These are phyloP conservation scores for Stictocephala bisonia DNA, from an alignment of 2,888 invertebrate species.

Conservation along the genomic window DNA sequence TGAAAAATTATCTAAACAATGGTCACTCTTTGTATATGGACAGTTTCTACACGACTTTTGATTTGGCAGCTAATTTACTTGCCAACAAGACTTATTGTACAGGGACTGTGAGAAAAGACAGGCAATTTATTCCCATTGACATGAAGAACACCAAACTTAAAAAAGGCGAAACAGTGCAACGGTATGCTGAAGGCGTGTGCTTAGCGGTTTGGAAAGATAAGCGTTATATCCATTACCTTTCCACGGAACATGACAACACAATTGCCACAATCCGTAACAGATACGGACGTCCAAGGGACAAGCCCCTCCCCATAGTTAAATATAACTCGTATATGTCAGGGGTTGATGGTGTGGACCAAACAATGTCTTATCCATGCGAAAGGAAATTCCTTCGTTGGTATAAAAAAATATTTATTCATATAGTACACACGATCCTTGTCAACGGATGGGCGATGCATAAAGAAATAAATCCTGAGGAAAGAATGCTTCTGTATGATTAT, in stretches of 20 bases:
- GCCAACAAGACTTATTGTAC: constrained; percentile 43
- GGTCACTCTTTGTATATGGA: no score
- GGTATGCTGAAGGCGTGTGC: not conserved
- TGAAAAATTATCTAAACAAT: not conserved
- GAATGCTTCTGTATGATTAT: not conserved
- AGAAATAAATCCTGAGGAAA: not conserved
- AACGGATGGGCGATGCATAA: not conserved
- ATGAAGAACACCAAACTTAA: constrained; percentile 11
- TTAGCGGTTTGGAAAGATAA: constrained; percentile 11
- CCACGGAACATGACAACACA: constrained; percentile 2
- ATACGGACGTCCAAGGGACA: not conserved
- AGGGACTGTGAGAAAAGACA: constrained; percentile 36
- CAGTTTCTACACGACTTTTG: not conserved
- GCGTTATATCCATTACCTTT: not conserved
- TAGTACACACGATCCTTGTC: not conserved
- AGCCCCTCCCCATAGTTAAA: constrained; percentile 19
- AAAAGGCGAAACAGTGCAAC: constrained; percentile 36
- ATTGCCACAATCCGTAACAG: not conserved
- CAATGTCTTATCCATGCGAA: constrained; percentile 3
- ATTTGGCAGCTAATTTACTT: constrained; percentile 7
- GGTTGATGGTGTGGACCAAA: not conserved
- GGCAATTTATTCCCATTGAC: constrained; percentile 29
- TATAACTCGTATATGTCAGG: constrained; percentile 19
- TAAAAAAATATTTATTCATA: constrained; percentile 24
- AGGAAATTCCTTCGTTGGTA: constrained; percentile 27